These are phyloP conservation scores for Cryptotermes secundus DNA, from an alignment of 1,140 invertebrate genomes.

Conservation along the genomic window DNA sequence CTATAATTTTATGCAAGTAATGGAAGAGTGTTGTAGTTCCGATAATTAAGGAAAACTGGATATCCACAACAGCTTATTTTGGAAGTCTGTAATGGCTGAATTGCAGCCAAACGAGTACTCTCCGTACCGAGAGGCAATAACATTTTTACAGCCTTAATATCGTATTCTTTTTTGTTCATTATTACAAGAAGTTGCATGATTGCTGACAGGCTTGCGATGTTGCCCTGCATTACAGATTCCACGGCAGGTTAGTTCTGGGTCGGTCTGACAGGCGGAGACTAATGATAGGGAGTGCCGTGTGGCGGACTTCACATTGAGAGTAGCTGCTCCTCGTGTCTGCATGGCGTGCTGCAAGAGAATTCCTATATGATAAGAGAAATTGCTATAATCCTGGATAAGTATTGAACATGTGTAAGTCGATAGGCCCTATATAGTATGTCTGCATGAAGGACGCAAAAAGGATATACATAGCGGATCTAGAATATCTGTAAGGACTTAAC, in stretches of 20 bases:
- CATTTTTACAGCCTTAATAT: not conserved
- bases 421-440: too few relatives aligned
- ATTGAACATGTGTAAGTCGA: too few relatives aligned
- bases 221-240: not conserved
- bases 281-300: not conserved
- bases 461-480: too few relatives aligned
- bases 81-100: not conserved
- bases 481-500: too few relatives aligned
- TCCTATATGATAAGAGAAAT: too few relatives aligned
- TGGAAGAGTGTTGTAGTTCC: not conserved
- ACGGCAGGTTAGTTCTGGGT: slow-evolving; percentile 10
- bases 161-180: not conserved
- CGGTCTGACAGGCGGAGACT: not conserved
- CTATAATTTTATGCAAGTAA: not conserved
- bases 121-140: not conserved
- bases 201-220: not conserved
- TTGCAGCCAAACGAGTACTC: not conserved
- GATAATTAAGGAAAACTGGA: not conserved
- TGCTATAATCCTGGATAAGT: too few relatives aligned
- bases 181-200: slow-evolving; percentile 10
- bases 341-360: not conserved
- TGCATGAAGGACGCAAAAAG: too few relatives aligned
- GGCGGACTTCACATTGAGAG: not conserved
- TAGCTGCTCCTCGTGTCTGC: not conserved
- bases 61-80: not conserved